phyloP scores from a whole-genome alignment of 2,888 invertebrate genomes.

The Pammene aurita region DNA sequence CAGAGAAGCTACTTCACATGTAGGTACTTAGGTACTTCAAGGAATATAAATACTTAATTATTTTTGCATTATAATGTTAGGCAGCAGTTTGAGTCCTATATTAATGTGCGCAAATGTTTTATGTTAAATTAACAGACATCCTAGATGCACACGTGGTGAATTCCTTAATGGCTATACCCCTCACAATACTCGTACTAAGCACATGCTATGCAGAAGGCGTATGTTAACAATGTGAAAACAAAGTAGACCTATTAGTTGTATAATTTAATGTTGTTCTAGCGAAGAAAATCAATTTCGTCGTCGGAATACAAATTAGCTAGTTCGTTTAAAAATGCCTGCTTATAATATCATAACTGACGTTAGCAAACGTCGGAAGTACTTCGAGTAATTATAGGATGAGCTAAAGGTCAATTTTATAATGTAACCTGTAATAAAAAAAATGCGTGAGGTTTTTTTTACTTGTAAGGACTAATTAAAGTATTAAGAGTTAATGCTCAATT shows the following conservation, averaged over 20 bases:
- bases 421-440: conserved; percentile 59
- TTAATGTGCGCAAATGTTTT: conserved; percentile 12
- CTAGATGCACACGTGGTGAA: not conserved
- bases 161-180: conserved; percentile 19
- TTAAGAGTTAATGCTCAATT: conserved; percentile 63
- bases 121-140: conserved; percentile 26
- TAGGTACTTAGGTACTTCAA: too few species aligned
- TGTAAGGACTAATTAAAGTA: conserved; percentile 66
- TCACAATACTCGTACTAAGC: conserved; percentile 31
- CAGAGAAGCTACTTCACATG: too few species aligned
- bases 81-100: not conserved
- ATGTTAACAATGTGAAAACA: conserved; percentile 37
- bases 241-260: conserved; percentile 24
- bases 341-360: conserved; percentile 47
- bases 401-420: conserved; percentile 69
- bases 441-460: conserved; percentile 59
- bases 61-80: too few species aligned
- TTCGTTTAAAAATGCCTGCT: conserved; percentile 34
- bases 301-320: conserved; percentile 35
- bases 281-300: conserved; percentile 37
- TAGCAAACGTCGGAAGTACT: conserved; percentile 46
- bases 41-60: too few species aligned
- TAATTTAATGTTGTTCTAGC: conserved; percentile 28
- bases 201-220: conserved; percentile 19
- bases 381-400: conserved; percentile 59